phyloP scores from a whole-genome alignment of 2,113 vertebrate genomes.

The Petrocephalus microphthalmus region DNA sequence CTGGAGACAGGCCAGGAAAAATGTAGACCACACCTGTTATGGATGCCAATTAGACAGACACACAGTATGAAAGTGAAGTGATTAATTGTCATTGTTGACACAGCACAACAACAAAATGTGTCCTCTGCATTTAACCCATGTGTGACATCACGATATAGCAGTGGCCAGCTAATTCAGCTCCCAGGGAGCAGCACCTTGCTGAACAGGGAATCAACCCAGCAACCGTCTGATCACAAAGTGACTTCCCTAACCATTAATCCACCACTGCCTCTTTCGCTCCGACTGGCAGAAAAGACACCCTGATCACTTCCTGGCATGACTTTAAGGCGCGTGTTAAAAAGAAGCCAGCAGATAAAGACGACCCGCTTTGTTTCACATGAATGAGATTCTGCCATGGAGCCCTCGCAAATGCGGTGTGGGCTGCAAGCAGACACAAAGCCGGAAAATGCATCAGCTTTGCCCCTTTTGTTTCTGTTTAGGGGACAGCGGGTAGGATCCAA shows the following conservation, averaged over 20 bases:
- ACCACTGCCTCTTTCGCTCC: too few species aligned
- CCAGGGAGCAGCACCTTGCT: too few species aligned
- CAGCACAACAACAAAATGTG: too few species aligned
- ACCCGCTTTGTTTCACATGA: background rate
- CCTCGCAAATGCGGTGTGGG: background rate
- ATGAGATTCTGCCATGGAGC: background rate
- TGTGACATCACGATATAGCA: too few species aligned
- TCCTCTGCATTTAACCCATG: too few species aligned
- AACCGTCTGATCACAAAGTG: too few species aligned
- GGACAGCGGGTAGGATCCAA: background rate
- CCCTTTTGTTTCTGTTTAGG: background rate
- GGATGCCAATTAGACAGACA: background rate
- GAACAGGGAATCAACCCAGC: too few species aligned
- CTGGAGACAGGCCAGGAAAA: background rate
- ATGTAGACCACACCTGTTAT: background rate
- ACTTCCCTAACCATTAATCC: too few species aligned
- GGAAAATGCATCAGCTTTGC: background rate
- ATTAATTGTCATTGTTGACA: too few species aligned
- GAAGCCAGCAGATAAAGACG: background rate
- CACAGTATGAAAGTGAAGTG: background rate
- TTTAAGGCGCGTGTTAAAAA: background rate
- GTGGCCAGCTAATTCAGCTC: too few species aligned
- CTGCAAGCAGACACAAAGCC: background rate
- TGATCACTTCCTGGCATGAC: background rate
- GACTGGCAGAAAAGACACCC: background rate